phyloP scores from a whole-genome alignment of 2,113 vertebrate species.

The Pteropus alecto region DNA sequence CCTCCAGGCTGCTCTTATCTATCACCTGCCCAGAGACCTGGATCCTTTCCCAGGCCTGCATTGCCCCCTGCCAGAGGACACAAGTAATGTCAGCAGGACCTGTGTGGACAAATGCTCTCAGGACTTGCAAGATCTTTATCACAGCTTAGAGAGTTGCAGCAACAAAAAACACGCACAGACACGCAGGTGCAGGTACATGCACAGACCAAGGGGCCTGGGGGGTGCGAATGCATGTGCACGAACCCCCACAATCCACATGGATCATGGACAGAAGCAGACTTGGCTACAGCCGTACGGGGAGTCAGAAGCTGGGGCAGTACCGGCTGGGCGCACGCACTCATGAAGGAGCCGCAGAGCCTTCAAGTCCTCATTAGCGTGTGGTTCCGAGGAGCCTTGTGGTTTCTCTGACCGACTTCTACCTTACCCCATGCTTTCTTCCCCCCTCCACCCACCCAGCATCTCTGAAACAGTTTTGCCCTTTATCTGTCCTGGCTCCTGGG shows the following conservation, averaged over 20 bases:
- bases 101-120: neutral
- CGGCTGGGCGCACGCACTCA: neutral
- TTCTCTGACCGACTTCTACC: neutral
- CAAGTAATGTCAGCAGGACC: neutral
- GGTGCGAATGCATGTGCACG: no score
- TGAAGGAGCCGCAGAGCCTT: neutral
- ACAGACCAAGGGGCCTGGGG: neutral
- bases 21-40: neutral
- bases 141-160: neutral
- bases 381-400: neutral
- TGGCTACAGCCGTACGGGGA: neutral
- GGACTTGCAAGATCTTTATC: neutral
- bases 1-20: neutral
- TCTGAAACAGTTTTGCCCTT: constrained; percentile 34
- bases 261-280: neutral
- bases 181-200: neutral
- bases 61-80: neutral
- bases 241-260: no score
- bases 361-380: neutral
- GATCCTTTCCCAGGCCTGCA: constrained; percentile 13
- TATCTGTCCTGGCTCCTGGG: neutral
- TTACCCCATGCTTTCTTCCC: neutral
- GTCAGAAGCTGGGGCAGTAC: neutral
- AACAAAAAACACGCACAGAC: neutral
- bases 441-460: neutral